Percentiles rank a stretch among this genome's conserved stretches.
Conservation (phyloP, 2,888 invertebrate genomes). For the Agrotis ipsilon region DNA sequence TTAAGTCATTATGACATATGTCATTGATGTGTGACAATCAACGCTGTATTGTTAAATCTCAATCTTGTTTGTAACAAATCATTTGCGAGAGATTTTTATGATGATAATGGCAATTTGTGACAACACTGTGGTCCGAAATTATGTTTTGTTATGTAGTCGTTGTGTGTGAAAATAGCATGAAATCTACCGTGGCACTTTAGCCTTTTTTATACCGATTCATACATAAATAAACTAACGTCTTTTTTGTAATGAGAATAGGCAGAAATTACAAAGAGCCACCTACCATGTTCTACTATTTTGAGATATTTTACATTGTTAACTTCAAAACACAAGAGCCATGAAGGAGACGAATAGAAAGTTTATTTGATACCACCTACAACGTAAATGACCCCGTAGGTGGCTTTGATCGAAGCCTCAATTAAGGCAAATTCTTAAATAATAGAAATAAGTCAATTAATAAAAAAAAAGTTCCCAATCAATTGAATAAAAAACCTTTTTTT, state of each 20-base stretch:
- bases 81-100: constrained; percentile 7
- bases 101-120: neutral
- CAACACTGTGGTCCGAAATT: neutral
- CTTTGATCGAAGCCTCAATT: constrained; percentile 57
- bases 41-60: constrained; percentile 58
- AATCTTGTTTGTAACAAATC: constrained; percentile 19
- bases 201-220: neutral
- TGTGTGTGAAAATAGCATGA: neutral
- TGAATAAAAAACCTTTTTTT: constrained; percentile 82
- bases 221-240: too few relatives aligned
- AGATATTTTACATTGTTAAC: too few relatives aligned
- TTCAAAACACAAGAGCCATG: too few relatives aligned
- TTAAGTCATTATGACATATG: constrained; percentile 77
- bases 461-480: constrained; percentile 80
- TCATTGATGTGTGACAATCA: constrained; percentile 70
- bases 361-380: constrained; percentile 47
- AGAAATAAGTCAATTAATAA: constrained; percentile 72
- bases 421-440: constrained; percentile 51
- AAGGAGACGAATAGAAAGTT: neutral
- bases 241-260: too few relatives aligned
- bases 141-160: neutral
- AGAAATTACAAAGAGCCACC: too few relatives aligned
- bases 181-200: neutral
- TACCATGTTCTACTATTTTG: too few relatives aligned
- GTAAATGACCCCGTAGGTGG: constrained; percentile 56